Conservation (phyloP, 2,888 invertebrate genomes). For the Toxonevra muliebris region DNA sequence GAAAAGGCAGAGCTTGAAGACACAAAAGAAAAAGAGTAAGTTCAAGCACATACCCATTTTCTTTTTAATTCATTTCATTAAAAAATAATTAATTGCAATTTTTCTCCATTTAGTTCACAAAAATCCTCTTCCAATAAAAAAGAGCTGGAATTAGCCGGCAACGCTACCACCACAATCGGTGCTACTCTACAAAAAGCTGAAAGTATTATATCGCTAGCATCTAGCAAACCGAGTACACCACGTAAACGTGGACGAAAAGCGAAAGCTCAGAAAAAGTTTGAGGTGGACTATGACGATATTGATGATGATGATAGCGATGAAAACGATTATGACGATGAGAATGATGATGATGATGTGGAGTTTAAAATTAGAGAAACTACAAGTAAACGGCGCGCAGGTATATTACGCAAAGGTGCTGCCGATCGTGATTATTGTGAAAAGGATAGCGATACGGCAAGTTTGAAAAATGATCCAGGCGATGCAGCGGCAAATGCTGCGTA, state of each 20-base stretch:
- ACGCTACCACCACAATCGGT: too few relatives aligned
- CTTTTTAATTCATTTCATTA: too few relatives aligned
- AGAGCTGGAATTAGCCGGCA: too few relatives aligned
- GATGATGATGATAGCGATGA: conserved; percentile 12
- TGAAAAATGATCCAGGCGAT: conserved; percentile 29
- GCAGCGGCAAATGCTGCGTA: neutral
- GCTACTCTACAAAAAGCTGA: too few relatives aligned
- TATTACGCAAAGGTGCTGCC: conserved; percentile 21
- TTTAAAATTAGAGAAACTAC: neutral
- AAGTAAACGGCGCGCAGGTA: conserved; percentile 19
- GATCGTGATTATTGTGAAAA: conserved; percentile 30
- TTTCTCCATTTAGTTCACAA: too few relatives aligned
- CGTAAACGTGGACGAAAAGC: conserved; percentile 51
- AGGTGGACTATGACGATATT: conserved; percentile 33
- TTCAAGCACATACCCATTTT: neutral
- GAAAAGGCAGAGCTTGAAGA: too few relatives aligned
- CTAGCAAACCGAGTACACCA: conserved; percentile 32
- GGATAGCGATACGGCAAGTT: conserved; percentile 26
- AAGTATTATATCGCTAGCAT: neutral
- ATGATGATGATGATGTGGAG: neutral
- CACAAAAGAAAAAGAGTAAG: conserved; percentile 18
- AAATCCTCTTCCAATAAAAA: too few relatives aligned
- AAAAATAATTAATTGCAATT: too few relatives aligned
- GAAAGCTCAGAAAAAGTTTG: conserved; percentile 42
- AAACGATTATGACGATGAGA: conserved; percentile 1